phyloP scores from a whole-genome alignment of 2,888 invertebrate species.

The Seira musarum region DNA sequence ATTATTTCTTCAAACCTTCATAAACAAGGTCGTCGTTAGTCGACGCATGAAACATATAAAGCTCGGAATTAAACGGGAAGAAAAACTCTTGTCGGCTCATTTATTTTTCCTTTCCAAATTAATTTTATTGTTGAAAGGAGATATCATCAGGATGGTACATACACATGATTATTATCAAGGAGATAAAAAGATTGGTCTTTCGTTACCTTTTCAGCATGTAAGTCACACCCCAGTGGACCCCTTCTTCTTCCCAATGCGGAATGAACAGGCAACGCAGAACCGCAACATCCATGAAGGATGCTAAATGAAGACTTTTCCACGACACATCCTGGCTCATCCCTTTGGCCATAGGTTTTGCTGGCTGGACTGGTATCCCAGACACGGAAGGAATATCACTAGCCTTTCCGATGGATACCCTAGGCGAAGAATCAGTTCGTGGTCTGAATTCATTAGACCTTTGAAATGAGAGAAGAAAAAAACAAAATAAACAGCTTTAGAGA shows the following conservation, averaged over 20 bases:
- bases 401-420: slow-evolving; percentile 67
- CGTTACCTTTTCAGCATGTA: slow-evolving; percentile 88
- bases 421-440: slow-evolving; percentile 68
- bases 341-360: slow-evolving; percentile 48
- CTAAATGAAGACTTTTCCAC: slow-evolving; percentile 80
- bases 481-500: slow-evolving; percentile 14
- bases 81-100: neutral
- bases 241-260: slow-evolving; percentile 98
- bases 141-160: neutral
- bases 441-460: slow-evolving; percentile 67
- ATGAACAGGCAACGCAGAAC: slow-evolving; percentile 96
- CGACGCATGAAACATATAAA: too few relatives aligned
- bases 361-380: slow-evolving; percentile 54
- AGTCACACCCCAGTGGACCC: slow-evolving; percentile 96
- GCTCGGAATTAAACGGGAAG: too few relatives aligned
- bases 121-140: slow-evolving; percentile 10
- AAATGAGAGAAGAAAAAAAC: neutral
- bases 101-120: neutral
- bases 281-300: slow-evolving; percentile 97
- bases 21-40: too few relatives aligned
- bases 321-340: slow-evolving; percentile 63
- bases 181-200: slow-evolving; percentile 11
- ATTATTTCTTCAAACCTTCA: slow-evolving; percentile 68
- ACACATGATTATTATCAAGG: neutral
- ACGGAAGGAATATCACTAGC: slow-evolving; percentile 61